Base-by-base conservation (phyloP, 2,888 invertebrate species). In the Clivina fossor region DNA sequence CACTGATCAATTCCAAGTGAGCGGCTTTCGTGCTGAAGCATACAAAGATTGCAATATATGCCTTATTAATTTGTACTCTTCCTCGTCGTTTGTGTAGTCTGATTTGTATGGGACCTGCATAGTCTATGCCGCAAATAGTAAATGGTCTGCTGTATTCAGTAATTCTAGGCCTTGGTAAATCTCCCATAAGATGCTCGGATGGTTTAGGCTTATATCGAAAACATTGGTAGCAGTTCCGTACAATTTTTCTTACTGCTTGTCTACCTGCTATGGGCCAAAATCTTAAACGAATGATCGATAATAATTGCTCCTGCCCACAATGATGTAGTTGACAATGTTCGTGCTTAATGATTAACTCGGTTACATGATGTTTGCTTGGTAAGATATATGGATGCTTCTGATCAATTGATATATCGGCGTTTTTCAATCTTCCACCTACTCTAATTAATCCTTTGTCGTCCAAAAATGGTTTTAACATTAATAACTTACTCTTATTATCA, bases 141-240 rank as follows among this genome's bases (percentile, higher is more conserved):
- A 72, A 73, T 2, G 70, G 66, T 3, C 56, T 22, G 1, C 22
- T 5, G 1, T 57, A 55, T 3, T 59, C 57, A 2, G 54, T 56
- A 2, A 70, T 61, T 49, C 73, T 55, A 4, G 64, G 62, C 1
- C 20, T 7, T 0, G 72, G 71, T n/a, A 72, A 59, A 18, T 67
- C 60, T 1, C 67, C 66, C 69, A 70, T 71, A 9, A 70, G 62
- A 30, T 68, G 64, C 3, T 58, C 44, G 18, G 58, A 58, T 1
- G 61, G 16, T 13, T 32, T 41, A 2, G 64, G 64, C 4, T 62
- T 59, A 7, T 60, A 44, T 9, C 61, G 60, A 11, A 61, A 57
- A 53, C 73, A 73, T 3, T 13, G 50, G 0, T 66, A 53, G 58
- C 72, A 72, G 2, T 60, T 58, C 3, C 50, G 20, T 2, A 66